A percentile compares a stretch with the other conserved stretches of the same genome.
Evolutionary conservation across 1,140 invertebrate species (phyloP).

Genomic region (Gryllus bimaculatus): DNA sequence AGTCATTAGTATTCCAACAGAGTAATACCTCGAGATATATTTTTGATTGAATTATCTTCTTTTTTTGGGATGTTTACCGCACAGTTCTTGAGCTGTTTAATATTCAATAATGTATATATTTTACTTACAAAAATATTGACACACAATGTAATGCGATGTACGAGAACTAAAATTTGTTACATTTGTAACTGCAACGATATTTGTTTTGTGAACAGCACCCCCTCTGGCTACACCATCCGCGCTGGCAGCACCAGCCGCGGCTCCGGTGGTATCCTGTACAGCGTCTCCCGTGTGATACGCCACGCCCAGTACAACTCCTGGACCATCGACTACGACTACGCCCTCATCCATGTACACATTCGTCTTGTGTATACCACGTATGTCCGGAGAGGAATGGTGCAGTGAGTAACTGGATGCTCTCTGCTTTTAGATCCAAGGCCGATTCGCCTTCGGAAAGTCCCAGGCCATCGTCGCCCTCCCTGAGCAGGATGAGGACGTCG

Average conservation of each 20-base stretch:
- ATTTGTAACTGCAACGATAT: too few relatives aligned
- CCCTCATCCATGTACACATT: neutral
- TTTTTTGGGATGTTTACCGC: too few relatives aligned
- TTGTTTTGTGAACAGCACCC: neutral
- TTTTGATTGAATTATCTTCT: too few relatives aligned
- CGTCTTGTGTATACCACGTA: too few relatives aligned
- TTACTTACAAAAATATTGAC: too few relatives aligned
- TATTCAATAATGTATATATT: too few relatives aligned
- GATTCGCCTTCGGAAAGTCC: neutral
- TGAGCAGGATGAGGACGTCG: neutral
- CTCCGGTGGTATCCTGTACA: neutral
- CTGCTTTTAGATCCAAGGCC: slow-evolving; percentile 26
- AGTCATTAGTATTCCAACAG: too few relatives aligned
- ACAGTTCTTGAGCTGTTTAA: accelerated
- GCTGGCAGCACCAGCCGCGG: neutral
- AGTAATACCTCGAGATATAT: too few relatives aligned
- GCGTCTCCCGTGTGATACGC: neutral
- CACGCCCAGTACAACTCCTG: neutral
- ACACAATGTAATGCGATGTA: too few relatives aligned
- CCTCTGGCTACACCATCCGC: neutral
- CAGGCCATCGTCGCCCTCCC: slow-evolving; percentile 22
- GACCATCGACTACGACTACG: neutral
- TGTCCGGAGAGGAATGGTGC: too few relatives aligned
- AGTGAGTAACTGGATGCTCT: neutral
- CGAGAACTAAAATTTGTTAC: too few relatives aligned